Base-by-base conservation (phyloP, 2,888 invertebrate genomes). In the Pyrrhia umbra region DNA sequence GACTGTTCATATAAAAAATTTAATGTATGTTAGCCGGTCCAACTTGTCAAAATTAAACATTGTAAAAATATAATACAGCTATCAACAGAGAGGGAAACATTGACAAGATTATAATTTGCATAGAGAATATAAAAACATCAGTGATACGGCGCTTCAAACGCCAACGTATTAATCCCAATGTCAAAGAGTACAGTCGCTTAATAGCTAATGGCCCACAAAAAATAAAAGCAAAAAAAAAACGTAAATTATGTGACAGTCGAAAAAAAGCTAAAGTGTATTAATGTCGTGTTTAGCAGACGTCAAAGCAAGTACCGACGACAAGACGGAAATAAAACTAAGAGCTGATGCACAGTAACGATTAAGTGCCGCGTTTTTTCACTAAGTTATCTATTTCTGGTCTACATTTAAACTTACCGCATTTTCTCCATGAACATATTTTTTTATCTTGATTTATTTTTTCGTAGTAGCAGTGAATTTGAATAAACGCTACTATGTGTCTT, bases 261-360 rank as follows among this genome's bases (percentile, higher is more conserved):
- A 92, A 94, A 92, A 92, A 92, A 89, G 83, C 83, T 85, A 85
- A 87, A 92, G 90, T 89, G 90, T 93, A 93, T 94, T 94, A 92
- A 93, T 93, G 94, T 92, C 91, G 91, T 92, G 94, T 94, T 93
- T 90, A 92, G 88, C 88, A 84, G 88, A 92, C 90, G 95, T 93
- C 95, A 95, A 94, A 94, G 93, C 85, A 77, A 77, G 86, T 82
- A 88, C 90, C 91, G 91, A 81, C 84, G 80, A 80, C 75, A 75
- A 73, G 89, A 90, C 91, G 86, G 89, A 92, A 92, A 92, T 92
- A 92, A 89, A 84, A 81, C 79, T 86, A 87, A 87, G 84, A 81
- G 81, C 79, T 66, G 80, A 75, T 81, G 62, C 86, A 87, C 83
- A 86, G 86, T 63, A 67, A 74, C 82, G 85, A 83, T 80, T 79